Evolutionary conservation across 2,113 vertebrate genomes (phyloP).

Genomic region (Nothoprocta pentlandii): DNA sequence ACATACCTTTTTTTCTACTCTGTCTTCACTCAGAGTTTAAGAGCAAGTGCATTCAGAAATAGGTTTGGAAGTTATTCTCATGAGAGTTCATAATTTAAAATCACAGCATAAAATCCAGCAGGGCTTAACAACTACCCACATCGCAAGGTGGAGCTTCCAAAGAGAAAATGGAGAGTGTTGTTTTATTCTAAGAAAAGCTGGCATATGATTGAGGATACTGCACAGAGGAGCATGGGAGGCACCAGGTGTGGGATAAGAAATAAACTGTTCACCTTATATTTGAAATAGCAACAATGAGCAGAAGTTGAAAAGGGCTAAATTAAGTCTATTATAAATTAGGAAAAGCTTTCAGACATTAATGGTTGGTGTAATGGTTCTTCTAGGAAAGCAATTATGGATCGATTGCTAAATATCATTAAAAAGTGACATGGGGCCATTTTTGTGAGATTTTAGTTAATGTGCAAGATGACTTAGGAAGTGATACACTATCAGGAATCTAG

Average conservation of each 20-base stretch:
- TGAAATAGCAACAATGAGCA: background rate
- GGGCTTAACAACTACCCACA: background rate
- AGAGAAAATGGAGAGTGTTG: background rate
- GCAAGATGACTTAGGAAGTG: accelerated
- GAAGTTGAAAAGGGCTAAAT: background rate
- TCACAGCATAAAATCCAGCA: background rate
- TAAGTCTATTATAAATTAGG: background rate
- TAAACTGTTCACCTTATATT: background rate
- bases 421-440: background rate
- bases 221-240: background rate
- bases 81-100: background rate
- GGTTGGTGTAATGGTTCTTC: background rate
- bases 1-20: background rate
- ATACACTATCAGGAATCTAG: background rate
- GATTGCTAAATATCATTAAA: background rate
- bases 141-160: background rate
- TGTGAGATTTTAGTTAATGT: accelerated
- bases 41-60: background rate
- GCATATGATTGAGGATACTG: background rate
- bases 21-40: background rate
- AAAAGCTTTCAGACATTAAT: background rate
- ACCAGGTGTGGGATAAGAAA: accelerated
- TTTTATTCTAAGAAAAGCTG: background rate
- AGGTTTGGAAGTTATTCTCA: background rate
- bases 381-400: background rate